phyloP scores from a whole-genome alignment of 2,113 vertebrate genomes.

The Globicephala melas region DNA sequence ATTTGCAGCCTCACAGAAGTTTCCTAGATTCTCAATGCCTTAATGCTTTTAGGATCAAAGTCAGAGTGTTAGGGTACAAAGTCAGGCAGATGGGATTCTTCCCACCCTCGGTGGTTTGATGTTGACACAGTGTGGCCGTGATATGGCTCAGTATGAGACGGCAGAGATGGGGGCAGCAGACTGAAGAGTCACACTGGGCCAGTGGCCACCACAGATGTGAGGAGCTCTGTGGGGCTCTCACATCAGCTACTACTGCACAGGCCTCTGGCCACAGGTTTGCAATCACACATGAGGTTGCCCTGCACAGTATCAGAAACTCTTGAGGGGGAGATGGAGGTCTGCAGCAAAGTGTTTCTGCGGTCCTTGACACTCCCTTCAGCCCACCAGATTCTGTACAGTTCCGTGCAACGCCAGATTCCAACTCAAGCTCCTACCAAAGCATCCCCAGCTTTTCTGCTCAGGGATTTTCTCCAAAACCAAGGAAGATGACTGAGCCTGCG shows the following conservation, averaged over 20 bases:
- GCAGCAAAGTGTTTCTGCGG: neutral
- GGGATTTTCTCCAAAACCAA: neutral
- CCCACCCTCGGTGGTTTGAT: neutral
- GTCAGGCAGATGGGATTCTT: neutral
- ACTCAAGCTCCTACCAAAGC: neutral
- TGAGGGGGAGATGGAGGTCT: neutral
- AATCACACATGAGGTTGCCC: neutral
- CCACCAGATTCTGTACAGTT: neutral
- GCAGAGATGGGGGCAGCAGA: neutral
- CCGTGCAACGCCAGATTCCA: neutral
- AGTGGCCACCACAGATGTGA: neutral
- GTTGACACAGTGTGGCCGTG: neutral
- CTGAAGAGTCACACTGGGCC: neutral
- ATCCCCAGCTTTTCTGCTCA: neutral
- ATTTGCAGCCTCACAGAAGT: neutral
- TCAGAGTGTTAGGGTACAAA: neutral
- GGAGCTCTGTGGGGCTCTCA: neutral
- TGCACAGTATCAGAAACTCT: neutral
- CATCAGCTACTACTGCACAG: too few relatives aligned
- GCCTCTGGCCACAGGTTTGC: neutral
- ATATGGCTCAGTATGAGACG: neutral
- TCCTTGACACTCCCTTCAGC: neutral
- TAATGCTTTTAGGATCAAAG: conserved; percentile 13
- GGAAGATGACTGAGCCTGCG: neutral
- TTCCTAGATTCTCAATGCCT: neutral